Base-by-base conservation (phyloP, 2,888 invertebrate species). In the Drosophila antonietae region DNA sequence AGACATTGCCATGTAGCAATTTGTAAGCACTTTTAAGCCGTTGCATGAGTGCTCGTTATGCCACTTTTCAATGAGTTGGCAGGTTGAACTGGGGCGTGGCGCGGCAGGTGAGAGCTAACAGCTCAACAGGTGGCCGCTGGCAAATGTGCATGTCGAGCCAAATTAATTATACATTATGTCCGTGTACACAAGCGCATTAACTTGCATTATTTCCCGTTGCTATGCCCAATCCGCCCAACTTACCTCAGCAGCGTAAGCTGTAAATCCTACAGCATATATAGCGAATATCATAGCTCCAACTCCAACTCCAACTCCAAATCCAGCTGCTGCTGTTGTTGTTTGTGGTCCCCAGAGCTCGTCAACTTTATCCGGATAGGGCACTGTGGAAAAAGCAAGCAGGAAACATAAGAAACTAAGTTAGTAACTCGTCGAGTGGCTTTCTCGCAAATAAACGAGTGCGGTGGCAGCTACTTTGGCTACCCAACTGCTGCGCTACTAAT, bases 11-110 rank as follows among this genome's bases (percentile, higher is more conserved):
- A 64, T 85, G 90, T 90, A 75, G 90, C 84, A 88, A 85, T 85
- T 85, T 85, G 84, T 90, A 90, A 85, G 84, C 90, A 78, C 84
- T 85, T 85, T 85, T 90, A 90, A 85, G 84, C 84, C 90, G 83
- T 72, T 70, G 70, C 87, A 83, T 68, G 87, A 85, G 84, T 80
- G 78, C 90, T 88, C 83, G 90, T 85, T 85, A 85, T 86, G 89
- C 90, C 84, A 85, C 89, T 85, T 90, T 83, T 90, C 75, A 90
- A 80, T 83, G 87, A 18, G 1, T 23, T 8, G 23, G 10, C 20
- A 6, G 44, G 33, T 33, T 49, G 49, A 18, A 33, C 18, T 14
- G 55, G 39, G 23, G 31, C n/a, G 14, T 15, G 52, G 67, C 37
- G 23, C 10, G 7, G 28, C 53, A 56, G 65, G 51, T 57, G 39